These are phyloP conservation scores for Rhinichthys klamathensis DNA, from an alignment of 2,113 vertebrate species.

Conservation along the genomic window DNA sequence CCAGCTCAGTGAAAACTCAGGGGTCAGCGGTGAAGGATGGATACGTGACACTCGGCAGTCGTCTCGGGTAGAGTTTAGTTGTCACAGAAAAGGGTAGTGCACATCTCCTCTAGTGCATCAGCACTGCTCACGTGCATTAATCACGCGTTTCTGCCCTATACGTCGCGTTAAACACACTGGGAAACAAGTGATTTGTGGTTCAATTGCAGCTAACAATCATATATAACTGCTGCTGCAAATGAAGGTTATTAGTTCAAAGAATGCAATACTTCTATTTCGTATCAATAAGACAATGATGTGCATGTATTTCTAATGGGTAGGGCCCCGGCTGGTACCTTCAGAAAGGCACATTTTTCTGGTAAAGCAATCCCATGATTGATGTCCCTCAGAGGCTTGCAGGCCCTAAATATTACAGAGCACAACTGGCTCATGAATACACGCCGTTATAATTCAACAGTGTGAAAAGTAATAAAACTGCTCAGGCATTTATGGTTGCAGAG, in stretches of 20 bases:
- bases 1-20: conserved; percentile 69
- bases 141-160: neutral
- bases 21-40: conserved; percentile 68
- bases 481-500: conserved; percentile 24
- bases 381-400: conserved; percentile 56
- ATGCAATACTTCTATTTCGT: conserved; percentile 50
- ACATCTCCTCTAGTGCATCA: conserved; percentile 68
- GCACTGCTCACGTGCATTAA: conserved; percentile 63
- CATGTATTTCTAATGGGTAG: conserved; percentile 42
- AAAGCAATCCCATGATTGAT: conserved; percentile 66
- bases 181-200: conserved; percentile 33
- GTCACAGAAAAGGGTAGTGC: conserved; percentile 67
- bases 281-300: conserved; percentile 58
- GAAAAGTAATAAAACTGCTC: conserved; percentile 47
- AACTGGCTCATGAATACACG: conserved; percentile 54
- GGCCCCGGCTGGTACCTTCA: conserved; percentile 44
- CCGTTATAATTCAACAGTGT: conserved; percentile 49
- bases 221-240: conserved; percentile 50
- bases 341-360: conserved; percentile 57
- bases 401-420: conserved; percentile 62
- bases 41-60: conserved; percentile 74
- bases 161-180: neutral
- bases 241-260: conserved; percentile 41
- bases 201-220: conserved; percentile 53
- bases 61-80: conserved; percentile 70